Conservation (phyloP, 2,888 invertebrate genomes). For the Spodoptera picta region DNA sequence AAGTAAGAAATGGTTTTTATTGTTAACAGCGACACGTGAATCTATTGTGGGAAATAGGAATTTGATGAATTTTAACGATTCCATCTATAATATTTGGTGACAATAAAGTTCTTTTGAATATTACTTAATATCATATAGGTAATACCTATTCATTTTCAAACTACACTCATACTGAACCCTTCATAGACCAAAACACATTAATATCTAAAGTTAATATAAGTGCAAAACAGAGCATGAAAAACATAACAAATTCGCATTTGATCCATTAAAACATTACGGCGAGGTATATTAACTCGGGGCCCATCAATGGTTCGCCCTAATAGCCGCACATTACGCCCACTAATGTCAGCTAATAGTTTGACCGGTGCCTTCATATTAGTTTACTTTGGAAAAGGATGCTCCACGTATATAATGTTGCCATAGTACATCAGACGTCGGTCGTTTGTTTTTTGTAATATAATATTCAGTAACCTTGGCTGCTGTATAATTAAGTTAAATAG, state of each 20-base stretch:
- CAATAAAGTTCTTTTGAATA: no score
- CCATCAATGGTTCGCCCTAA: constrained; percentile 30
- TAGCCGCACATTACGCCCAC: constrained; percentile 33
- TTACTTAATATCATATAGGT: no score
- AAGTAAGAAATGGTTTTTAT: no score
- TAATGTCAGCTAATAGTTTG: constrained; percentile 52
- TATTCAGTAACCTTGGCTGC: neutral
- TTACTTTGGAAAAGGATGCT: constrained; percentile 43
- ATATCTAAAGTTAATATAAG: no score
- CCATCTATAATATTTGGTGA: no score
- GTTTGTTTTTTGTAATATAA: constrained; percentile 6
- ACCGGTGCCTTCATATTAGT: constrained; percentile 48
- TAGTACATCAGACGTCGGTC: neutral
- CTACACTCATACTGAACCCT: no score
- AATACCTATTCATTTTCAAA: no score
- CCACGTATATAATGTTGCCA: constrained; percentile 19
- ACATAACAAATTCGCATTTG: constrained; percentile 10
- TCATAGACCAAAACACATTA: no score
- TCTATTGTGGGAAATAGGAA: no score
- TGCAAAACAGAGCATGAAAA: neutral
- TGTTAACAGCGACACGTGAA: no score
- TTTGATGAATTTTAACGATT: no score
- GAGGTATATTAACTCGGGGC: constrained; percentile 30
- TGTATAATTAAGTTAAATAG: no score
- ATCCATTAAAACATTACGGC: constrained; percentile 36